Base-by-base conservation (phyloP, 2,888 invertebrate genomes). In the Odiellus spinosus region DNA sequence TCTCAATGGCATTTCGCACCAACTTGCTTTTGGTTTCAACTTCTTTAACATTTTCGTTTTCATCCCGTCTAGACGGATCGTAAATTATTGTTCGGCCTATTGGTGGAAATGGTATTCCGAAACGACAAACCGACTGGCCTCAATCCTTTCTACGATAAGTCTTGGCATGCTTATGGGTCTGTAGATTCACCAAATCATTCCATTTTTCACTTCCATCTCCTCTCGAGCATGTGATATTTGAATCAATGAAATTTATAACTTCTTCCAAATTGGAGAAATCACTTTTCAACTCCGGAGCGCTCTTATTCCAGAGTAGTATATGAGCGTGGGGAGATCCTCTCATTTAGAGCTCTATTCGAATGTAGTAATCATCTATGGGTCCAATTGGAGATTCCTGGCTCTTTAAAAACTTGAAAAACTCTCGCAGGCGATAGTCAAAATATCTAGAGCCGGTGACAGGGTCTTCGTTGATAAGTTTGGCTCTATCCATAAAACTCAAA, bases 401-500 rank as follows among this genome's bases (percentile, higher is more conserved):
- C 15, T 15, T 5, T 1, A 47, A 21, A 2, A 43, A 17, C 12
- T 51, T 48, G 17, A 42, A 58, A 51, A 26, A 32, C 32, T 41
- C 43, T 17, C 53, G 39, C 17, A 55, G 45, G 40, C 55, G 42
- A 32, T 55, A 42, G 36, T 59, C 54, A 48, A 58, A 57, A 50
- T 56, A 56, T n/a, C 53, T 18, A 6, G 56, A 52, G 39, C 54
- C 53, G 8, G 53, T 59, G 2, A 57, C 55, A 12, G 58, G 59
- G 42, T 59, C 52, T 10, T 51, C 40, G 10, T 47, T 49, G 3
- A 59, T 52, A 6, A 47, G 40, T 44, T 26, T 26, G 8, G 26
- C 26, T 26, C 26, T 26, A 4, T 26, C 26, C 26, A 26, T 26
- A 26, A 26, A 26, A 6, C 26, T 8, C 26, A 26, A 26, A 8